Conservation (phyloP, 1,140 invertebrate species). For the Sesamia nonagrioides region DNA sequence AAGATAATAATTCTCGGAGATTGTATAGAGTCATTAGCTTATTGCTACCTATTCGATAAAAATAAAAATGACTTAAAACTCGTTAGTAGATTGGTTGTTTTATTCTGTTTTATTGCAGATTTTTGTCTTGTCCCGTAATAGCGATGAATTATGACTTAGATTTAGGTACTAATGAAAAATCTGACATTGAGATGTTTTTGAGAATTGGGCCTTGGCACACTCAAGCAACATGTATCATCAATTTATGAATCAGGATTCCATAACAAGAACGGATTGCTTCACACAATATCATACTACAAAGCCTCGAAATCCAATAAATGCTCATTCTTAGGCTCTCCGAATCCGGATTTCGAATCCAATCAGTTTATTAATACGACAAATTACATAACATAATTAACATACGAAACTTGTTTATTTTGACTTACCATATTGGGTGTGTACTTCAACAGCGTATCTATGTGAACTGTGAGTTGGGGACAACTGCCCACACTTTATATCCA, state of each 20-base stretch:
- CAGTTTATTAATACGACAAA: conserved; percentile 25
- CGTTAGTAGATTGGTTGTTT: conserved; percentile 1
- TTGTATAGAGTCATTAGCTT: conserved; percentile 1
- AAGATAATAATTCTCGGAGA: neutral
- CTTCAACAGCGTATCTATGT: conserved; percentile 63
- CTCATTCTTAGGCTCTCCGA: conserved; percentile 3
- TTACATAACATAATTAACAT: conserved; percentile 35
- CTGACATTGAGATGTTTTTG: neutral
- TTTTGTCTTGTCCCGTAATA: neutral
- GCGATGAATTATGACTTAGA: neutral
- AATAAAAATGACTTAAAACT: conserved; percentile 18
- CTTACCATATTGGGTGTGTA: conserved; percentile 77
- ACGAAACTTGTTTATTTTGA: conserved; percentile 54
- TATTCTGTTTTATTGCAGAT: neutral
- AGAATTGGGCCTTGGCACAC: neutral
- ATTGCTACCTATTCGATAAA: conserved; percentile 4
- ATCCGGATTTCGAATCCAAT: conserved; percentile 10
- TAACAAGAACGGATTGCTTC: neutral
- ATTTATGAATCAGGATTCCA: neutral
- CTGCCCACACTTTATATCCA: conserved; percentile 83
- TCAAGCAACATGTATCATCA: neutral
- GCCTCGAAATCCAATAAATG: neutral
- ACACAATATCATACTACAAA: neutral
- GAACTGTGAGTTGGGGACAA: conserved; percentile 70
- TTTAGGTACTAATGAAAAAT: neutral